Evolutionary conservation across 92 coral and sea anemone genomes (phyloP).

Genomic region (Epizoanthus stellaris): DNA sequence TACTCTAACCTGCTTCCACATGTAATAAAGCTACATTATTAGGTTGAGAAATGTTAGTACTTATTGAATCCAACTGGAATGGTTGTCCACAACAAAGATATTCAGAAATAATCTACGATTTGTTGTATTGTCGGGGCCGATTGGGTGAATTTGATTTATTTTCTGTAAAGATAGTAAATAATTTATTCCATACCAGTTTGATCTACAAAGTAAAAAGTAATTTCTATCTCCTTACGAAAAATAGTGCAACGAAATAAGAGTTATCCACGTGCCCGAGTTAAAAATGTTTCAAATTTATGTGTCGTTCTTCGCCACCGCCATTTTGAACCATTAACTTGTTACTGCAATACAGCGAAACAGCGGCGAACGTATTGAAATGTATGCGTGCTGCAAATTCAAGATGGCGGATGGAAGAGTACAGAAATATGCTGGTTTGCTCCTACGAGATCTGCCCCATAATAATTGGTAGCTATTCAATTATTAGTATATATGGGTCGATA

Average conservation of each 20-base stretch:
- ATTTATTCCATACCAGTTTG: not conserved
- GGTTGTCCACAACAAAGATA: not conserved
- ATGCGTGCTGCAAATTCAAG: constrained; percentile 1
- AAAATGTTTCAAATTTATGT: not conserved
- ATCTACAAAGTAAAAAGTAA: not conserved
- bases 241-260: not conserved
- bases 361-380: not conserved
- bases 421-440: not conserved
- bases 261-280: constrained; percentile 1
- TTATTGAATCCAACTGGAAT: constrained; percentile 21
- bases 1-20: not conserved
- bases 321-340: not conserved
- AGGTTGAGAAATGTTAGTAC: not conserved
- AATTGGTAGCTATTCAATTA: not conserved
- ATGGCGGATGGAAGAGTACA: constrained; percentile 20
- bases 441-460: not conserved
- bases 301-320: not conserved
- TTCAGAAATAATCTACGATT: not conserved
- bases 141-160: too few relatives aligned
- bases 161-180: not conserved
- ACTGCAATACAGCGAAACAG: not conserved
- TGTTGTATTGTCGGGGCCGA: not conserved
- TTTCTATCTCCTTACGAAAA: not conserved
- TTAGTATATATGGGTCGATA: not conserved
- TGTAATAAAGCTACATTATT: not conserved